phyloP scores from a whole-genome alignment of 2,113 vertebrate species.

The Bathybates hornii region DNA sequence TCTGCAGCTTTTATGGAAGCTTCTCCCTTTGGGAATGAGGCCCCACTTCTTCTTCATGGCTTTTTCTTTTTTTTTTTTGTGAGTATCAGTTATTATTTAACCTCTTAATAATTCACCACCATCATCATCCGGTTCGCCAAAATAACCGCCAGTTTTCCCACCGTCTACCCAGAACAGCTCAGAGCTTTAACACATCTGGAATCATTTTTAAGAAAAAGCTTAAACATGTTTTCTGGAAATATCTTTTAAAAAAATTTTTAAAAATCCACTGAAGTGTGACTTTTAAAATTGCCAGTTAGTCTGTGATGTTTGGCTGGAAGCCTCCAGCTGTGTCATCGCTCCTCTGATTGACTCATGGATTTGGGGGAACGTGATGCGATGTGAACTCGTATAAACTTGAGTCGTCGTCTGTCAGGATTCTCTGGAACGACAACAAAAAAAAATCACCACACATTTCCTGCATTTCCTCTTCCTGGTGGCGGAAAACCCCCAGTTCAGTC shows the following conservation, averaged over 20 bases:
- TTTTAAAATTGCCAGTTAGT: background rate
- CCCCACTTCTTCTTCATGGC: background rate
- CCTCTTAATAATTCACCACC: background rate
- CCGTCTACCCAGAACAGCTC: background rate
- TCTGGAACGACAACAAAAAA: background rate
- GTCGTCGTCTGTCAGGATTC: background rate
- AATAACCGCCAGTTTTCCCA: background rate
- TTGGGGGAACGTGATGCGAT: background rate
- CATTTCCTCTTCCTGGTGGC: background rate
- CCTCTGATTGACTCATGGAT: background rate
- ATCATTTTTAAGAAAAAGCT: background rate
- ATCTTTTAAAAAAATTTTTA: rapidly evolving
- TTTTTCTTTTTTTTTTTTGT: background rate
- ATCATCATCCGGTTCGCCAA: background rate
- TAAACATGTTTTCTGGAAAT: background rate
- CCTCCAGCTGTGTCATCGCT: background rate
- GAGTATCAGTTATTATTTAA: background rate
- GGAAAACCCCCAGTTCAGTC: background rate
- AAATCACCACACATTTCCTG: background rate
- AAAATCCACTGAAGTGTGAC: background rate
- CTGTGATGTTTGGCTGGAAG: background rate
- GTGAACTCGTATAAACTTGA: background rate
- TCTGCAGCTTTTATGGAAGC: slow-evolving; percentile 1
- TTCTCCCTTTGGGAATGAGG: background rate
- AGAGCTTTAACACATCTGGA: background rate